Evolutionary conservation across 2,888 invertebrate genomes (phyloP).

Genomic region (Leucoptera coffeella): DNA sequence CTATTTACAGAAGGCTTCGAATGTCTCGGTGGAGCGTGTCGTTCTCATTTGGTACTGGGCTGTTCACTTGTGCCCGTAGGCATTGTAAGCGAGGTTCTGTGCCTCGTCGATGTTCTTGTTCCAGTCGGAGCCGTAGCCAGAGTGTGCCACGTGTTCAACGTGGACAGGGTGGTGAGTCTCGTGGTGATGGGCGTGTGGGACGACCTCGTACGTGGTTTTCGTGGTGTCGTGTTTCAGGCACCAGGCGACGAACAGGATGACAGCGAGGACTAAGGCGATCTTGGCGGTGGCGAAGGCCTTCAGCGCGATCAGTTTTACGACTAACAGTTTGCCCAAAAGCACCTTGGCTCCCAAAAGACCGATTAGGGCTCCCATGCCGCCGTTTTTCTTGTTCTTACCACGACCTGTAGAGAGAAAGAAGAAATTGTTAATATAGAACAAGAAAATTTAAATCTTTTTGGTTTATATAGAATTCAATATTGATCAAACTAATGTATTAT

Average conservation of each 20-base stretch:
- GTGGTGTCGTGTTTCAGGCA: constrained; percentile 36
- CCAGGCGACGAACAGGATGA: constrained; percentile 54
- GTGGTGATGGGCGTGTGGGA: constrained; percentile 47
- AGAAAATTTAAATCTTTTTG: too few relatives aligned
- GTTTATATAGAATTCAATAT: too few relatives aligned
- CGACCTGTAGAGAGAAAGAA: constrained; percentile 49
- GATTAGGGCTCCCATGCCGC: constrained; percentile 64
- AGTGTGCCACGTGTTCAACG: constrained; percentile 16
- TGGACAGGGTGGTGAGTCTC: constrained; percentile 58
- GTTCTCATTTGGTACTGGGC: constrained; percentile 9
- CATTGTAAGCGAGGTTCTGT: constrained; percentile 66
- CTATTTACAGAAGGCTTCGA: constrained; percentile 31
- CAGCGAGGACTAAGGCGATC: constrained; percentile 69
- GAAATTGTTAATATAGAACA: neutral
- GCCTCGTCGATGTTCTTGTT: constrained; percentile 58
- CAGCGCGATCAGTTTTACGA: constrained; percentile 73
- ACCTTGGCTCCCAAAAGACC: constrained; percentile 51
- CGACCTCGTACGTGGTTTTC: constrained; percentile 40
- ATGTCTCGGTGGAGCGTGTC: constrained; percentile 4
- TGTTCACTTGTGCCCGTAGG: constrained; percentile 36
- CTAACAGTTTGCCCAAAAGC: constrained; percentile 54
- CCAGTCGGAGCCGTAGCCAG: constrained; percentile 34
- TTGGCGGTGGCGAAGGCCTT: constrained; percentile 79
- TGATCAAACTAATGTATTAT: too few relatives aligned
- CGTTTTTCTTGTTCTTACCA: constrained; percentile 64